Evolutionary conservation across 2,797 vertebrate species (phyloP), one percentile per base, ranked within the genome.

Genomic region (Thaleichthys pacificus): DNA sequence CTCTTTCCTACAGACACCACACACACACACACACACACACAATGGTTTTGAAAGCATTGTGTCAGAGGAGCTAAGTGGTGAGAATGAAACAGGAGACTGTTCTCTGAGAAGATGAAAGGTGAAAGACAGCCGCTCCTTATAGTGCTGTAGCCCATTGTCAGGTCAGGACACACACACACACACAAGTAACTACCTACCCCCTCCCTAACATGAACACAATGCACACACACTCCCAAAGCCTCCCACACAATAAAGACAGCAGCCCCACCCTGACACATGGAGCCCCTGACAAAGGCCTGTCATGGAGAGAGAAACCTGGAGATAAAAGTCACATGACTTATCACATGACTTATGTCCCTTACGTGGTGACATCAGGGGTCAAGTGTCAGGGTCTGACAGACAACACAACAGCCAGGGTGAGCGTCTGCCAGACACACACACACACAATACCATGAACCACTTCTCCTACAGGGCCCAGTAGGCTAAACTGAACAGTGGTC

Each of bases 11-110:
- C 66, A 56, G 4, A 68, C 9, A 14, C 19, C 3, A 49, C 65
- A 51, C 49, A 51, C 65, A 47, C 3, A 49, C 65, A 51, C 49
- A 51, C 65, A 47, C 49, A 56, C 22, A 56, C 49, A 68, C 5
- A 49, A 85, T 84, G 87, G 2, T 42, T 42, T 42, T 88, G 87
- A 86, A 91, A 91, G 91, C 77, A 87, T 82, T 73, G 83, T 82
- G 82, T 88, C 77, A 79, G 80, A 86, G 84, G 66, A 62, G 86
- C 79, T 90, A 85, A 89, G 86, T 75, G 78, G 77, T 82, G 81
- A 89, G 87, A 90, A 90, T 86, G 89, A 90, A 90, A 89, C 79
- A 82, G 77, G 86, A 91, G 88, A 91, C 82, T 85, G 87, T 83
- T 87, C 88, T 88, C 85, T 80, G 76, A 71, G 15, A 76, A 85